Evolutionary conservation across 2,797 vertebrate genomes (phyloP).

Genomic region (Coluber constrictor): DNA sequence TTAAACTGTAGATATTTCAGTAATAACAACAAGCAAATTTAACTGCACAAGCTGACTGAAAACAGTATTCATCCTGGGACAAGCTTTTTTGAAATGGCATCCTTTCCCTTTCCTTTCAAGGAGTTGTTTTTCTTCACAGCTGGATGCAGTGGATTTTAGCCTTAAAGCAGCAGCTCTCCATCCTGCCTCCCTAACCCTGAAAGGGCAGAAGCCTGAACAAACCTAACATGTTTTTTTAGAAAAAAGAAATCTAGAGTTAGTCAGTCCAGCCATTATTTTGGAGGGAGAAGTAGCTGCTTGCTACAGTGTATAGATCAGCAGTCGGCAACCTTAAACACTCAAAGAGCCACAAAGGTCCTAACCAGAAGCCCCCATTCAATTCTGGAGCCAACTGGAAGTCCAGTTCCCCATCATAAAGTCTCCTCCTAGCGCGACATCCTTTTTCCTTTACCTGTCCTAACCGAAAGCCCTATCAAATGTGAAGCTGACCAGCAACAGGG

Average conservation of each 20-base stretch:
- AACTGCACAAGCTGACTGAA: neutral
- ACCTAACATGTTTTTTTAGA: neutral
- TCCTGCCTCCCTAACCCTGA: neutral
- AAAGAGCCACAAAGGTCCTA: too few relatives aligned
- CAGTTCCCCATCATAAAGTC: too few relatives aligned
- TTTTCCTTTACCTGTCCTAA: too few relatives aligned
- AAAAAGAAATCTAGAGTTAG: neutral
- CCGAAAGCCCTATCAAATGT: too few relatives aligned
- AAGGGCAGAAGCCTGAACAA: neutral
- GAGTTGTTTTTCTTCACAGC: conserved; percentile 4
- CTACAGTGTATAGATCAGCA: neutral
- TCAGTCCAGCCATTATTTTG: neutral
- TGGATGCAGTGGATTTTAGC: neutral
- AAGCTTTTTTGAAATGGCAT: neutral
- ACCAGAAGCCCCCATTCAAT: too few relatives aligned
- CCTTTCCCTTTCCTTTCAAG: conserved; percentile 1
- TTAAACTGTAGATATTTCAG: conserved; percentile 14
- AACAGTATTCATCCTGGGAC: neutral
- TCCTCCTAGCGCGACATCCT: too few relatives aligned
- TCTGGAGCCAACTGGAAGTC: too few relatives aligned
- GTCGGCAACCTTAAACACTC: too few relatives aligned
- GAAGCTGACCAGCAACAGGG: too few relatives aligned
- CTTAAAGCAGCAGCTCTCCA: neutral
- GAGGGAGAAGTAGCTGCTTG: neutral
- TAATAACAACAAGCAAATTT: neutral